Evolutionary conservation across 2,888 invertebrate genomes (phyloP).

Genomic region (Lucinisca nassula): DNA sequence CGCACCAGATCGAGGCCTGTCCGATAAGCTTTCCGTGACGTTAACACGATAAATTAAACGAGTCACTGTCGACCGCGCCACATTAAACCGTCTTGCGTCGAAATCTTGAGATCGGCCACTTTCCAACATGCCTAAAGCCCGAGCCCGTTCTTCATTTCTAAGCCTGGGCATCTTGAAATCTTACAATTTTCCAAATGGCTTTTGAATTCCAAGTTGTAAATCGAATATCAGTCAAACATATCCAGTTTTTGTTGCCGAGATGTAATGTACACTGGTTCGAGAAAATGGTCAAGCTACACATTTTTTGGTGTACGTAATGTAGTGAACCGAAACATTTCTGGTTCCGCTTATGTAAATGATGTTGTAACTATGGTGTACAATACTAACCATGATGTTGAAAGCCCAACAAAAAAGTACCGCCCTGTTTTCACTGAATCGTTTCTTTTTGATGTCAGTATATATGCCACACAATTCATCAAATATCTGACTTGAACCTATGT

Average conservation of each 20-base stretch:
- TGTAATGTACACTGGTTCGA: background rate
- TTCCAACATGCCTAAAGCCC: background rate
- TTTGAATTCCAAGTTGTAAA: background rate
- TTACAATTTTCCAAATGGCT: background rate
- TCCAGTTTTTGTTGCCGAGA: background rate
- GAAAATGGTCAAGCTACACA: background rate
- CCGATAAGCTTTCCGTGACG: background rate
- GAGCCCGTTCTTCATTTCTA: conserved; percentile 5
- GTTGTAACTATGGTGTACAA: background rate
- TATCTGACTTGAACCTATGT: no score
- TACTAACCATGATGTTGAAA: background rate
- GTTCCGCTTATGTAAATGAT: background rate
- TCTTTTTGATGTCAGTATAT: conserved; percentile 1
- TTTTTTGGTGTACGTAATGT: background rate
- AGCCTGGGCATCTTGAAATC: background rate
- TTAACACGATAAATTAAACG: conserved; percentile 24
- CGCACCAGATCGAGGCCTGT: conserved; percentile 27
- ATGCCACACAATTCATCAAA: no score
- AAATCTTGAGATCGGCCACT: background rate
- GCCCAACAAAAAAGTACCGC: background rate
- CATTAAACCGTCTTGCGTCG: conserved; percentile 16
- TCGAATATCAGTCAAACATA: background rate
- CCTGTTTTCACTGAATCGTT: background rate
- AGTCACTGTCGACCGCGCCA: background rate
- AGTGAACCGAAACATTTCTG: background rate